Percentiles rank a stretch among this genome's conserved stretches.
Conservation (phyloP, 2,888 invertebrate genomes). For the Microchrysa polita region DNA sequence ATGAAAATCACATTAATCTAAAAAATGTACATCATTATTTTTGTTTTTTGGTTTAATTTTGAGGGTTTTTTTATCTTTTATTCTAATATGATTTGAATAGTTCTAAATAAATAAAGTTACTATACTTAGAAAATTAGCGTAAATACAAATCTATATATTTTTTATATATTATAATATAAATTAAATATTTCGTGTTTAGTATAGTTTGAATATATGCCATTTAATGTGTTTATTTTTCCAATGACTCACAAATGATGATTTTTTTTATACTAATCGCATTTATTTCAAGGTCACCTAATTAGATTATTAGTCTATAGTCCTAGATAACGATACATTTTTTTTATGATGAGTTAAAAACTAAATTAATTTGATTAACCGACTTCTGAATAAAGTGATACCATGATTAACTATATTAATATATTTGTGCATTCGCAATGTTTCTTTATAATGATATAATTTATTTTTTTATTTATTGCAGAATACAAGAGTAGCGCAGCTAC, state of each 20-base stretch:
- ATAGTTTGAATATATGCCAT: background rate
- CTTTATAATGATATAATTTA: too few species aligned
- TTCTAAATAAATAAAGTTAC: background rate
- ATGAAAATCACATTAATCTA: background rate
- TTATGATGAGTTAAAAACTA: too few species aligned
- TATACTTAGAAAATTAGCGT: background rate
- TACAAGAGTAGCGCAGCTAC: too few species aligned
- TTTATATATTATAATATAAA: background rate
- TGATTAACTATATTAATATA: too few species aligned
- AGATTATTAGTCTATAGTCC: too few species aligned
- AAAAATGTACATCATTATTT: background rate
- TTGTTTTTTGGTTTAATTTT: background rate
- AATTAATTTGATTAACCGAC: too few species aligned
- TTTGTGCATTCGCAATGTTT: too few species aligned
- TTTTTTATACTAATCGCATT: too few species aligned
- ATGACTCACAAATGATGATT: too few species aligned
- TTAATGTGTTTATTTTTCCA: background rate
- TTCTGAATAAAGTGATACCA: background rate
- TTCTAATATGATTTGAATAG: background rate
- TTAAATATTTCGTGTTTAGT: background rate
- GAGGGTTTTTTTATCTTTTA: background rate
- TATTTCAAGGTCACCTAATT: too few species aligned
- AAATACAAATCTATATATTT: slow-evolving; percentile 8
- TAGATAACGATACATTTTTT: too few species aligned
- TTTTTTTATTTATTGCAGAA: too few species aligned